Conservation (phyloP, 1,140 invertebrate species). For the Drosophila tropicalis region DNA sequence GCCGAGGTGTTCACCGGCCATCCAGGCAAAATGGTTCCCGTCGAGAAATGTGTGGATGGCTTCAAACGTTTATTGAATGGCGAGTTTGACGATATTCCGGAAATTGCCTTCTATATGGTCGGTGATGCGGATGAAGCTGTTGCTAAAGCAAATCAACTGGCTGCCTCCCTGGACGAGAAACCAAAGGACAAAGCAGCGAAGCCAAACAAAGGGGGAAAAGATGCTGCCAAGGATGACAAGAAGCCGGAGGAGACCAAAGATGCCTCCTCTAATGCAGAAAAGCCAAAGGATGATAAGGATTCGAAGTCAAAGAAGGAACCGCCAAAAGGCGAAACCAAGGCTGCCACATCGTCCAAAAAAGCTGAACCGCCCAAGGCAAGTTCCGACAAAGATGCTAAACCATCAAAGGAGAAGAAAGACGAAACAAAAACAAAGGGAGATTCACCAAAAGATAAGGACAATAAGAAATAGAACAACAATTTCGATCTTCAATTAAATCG, state of each 20-base stretch:
- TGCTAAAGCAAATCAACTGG: constrained; percentile 89
- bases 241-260: constrained; percentile 3
- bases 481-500: background rate
- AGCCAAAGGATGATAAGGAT: background rate
- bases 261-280: background rate
- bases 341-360: background rate
- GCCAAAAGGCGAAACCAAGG: background rate
- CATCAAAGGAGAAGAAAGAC: background rate
- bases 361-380: background rate
- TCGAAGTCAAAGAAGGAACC: no score
- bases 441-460: background rate
- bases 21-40: constrained; percentile 86
- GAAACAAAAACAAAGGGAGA: background rate
- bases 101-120: constrained; percentile 95
- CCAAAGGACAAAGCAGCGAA: background rate
- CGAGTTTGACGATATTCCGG: constrained; percentile 92
- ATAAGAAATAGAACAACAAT: constrained; percentile 20
- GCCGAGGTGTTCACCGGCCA: constrained; percentile 89
- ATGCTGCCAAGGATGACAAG: background rate
- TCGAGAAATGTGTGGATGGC: constrained; percentile 86
- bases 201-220: constrained; percentile 1
- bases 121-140: constrained; percentile 91
- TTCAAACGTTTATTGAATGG: constrained; percentile 86
- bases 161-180: constrained; percentile 66
- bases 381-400: no score